These are phyloP conservation scores for Babylonia areolata DNA, from an alignment of 1,140 invertebrate genomes.

Conservation along the genomic window DNA sequence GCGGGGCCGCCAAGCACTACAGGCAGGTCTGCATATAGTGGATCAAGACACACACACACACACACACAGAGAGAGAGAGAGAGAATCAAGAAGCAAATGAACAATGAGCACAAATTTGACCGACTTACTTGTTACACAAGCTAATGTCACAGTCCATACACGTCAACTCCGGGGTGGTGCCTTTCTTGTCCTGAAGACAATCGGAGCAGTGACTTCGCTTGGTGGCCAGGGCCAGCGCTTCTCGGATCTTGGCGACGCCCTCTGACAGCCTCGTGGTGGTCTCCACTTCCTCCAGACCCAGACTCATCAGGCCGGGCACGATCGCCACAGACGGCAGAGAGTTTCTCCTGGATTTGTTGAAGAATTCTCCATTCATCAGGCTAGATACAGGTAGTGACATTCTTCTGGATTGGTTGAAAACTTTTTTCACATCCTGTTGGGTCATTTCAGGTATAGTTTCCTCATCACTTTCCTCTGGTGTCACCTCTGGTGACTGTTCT, in stretches of 20 bases:
- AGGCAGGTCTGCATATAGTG: too few species aligned
- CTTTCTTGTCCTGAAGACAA: conserved; percentile 22
- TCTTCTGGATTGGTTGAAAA: too few species aligned
- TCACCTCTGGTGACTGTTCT: too few species aligned
- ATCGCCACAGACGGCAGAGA: background rate
- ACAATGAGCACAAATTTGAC: too few species aligned
- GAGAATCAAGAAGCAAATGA: too few species aligned
- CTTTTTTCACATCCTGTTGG: too few species aligned
- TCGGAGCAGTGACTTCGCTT: background rate
- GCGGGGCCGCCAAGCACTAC: too few species aligned
- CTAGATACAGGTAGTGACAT: too few species aligned
- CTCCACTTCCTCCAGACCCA: background rate
- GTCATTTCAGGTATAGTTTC: too few species aligned
- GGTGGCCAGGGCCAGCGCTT: conserved; percentile 13
- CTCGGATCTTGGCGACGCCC: background rate
- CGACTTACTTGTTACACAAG: conserved; percentile 18
- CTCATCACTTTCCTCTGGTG: too few species aligned
- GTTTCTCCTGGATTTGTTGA: background rate
- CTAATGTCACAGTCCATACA: conserved; percentile 17
- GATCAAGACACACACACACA: too few species aligned
- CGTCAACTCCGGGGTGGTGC: background rate
- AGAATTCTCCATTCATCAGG: too few species aligned
- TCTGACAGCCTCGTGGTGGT: background rate
- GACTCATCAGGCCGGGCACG: background rate
- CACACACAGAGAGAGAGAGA: background rate